Percentiles rank a stretch among this genome's conserved stretches.
These are phyloP conservation scores for Drosophila paracracens DNA, from an alignment of 2,888 invertebrate species.

Conservation along the genomic window DNA sequence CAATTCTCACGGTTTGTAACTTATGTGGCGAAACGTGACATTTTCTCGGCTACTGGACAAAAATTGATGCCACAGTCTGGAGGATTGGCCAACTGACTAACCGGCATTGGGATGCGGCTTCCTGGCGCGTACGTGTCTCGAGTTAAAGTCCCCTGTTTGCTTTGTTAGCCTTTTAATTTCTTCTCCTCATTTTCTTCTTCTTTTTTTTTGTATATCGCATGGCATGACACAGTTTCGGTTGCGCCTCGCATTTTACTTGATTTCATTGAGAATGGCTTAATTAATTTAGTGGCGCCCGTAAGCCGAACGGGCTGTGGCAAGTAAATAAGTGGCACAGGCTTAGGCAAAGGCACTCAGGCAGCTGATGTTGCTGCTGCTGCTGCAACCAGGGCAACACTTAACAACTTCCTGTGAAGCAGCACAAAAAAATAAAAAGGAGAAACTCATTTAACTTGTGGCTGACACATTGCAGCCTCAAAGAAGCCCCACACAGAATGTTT, in stretches of 20 bases:
- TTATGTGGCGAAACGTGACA: conserved; percentile 83
- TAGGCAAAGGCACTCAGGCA: conserved; percentile 36
- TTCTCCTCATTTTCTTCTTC: neutral
- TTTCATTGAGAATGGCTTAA: conserved; percentile 83
- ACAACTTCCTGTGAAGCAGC: conserved; percentile 56
- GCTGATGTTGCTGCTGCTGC: conserved; percentile 33
- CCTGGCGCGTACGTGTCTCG: conserved; percentile 79
- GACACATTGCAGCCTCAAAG: conserved; percentile 51
- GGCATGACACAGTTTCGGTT: conserved; percentile 62
- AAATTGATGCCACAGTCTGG: conserved; percentile 75
- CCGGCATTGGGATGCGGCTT: conserved; percentile 37
- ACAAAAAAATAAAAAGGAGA: conserved; percentile 32
- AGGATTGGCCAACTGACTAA: conserved; percentile 62
- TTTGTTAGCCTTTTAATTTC: conserved; percentile 12
- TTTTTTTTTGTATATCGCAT: conserved; percentile 37
- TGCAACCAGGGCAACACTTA: conserved; percentile 43
- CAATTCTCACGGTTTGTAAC: conserved; percentile 79
- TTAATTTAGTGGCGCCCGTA: conserved; percentile 75
- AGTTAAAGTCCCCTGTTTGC: conserved; percentile 45
- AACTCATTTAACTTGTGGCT: conserved; percentile 76
- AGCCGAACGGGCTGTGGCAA: conserved; percentile 16
- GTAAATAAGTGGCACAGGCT: conserved; percentile 72
- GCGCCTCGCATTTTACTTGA: conserved; percentile 67
- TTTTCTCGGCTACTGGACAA: conserved; percentile 83
- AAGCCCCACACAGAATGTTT: conserved; percentile 59